Percentiles rank a stretch among this genome's conserved stretches.
Conservation (phyloP, 2,888 invertebrate genomes). For the Crossocerus cetratus region DNA sequence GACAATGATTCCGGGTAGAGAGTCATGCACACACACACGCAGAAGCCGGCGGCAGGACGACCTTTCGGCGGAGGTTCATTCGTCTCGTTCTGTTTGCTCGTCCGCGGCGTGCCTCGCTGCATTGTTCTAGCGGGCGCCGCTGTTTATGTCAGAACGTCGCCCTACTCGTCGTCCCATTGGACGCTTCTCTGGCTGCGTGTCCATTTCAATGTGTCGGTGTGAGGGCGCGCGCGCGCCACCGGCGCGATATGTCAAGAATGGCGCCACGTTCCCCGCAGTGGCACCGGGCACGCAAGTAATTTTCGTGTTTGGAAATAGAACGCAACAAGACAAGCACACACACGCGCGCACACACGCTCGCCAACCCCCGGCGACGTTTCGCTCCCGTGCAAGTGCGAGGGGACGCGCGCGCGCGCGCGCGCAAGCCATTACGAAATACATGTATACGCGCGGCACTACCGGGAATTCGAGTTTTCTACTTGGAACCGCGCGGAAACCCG, state of each 20-base stretch:
- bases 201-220: slow-evolving; percentile 20
- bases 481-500: neutral
- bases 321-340: slow-evolving; percentile 50
- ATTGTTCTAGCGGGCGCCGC: slow-evolving; percentile 48
- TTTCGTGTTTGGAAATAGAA: slow-evolving; percentile 64
- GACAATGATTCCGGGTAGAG: slow-evolving; percentile 9
- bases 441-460: neutral
- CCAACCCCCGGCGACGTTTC: neutral
- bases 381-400: neutral
- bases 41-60: slow-evolving; percentile 6
- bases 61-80: slow-evolving; percentile 14
- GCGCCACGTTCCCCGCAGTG: slow-evolving; percentile 52
- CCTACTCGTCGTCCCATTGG: slow-evolving; percentile 8
- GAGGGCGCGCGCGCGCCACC: slow-evolving; percentile 39
- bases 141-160: slow-evolving; percentile 38
- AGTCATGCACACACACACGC: slow-evolving; percentile 8
- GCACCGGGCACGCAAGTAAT: slow-evolving; percentile 58
- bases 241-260: slow-evolving; percentile 61
- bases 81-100: slow-evolving; percentile 39
- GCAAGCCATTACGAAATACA: slow-evolving; percentile 33
- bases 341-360: slow-evolving; percentile 19
- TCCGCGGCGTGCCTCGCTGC: slow-evolving; percentile 40
- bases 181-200: slow-evolving; percentile 12
- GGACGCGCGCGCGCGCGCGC: neutral
- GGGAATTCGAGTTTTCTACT: slow-evolving; percentile 25